Evolutionary conservation across 2,797 vertebrate genomes (phyloP).

Genomic region (Propithecus perrieri): DNA sequence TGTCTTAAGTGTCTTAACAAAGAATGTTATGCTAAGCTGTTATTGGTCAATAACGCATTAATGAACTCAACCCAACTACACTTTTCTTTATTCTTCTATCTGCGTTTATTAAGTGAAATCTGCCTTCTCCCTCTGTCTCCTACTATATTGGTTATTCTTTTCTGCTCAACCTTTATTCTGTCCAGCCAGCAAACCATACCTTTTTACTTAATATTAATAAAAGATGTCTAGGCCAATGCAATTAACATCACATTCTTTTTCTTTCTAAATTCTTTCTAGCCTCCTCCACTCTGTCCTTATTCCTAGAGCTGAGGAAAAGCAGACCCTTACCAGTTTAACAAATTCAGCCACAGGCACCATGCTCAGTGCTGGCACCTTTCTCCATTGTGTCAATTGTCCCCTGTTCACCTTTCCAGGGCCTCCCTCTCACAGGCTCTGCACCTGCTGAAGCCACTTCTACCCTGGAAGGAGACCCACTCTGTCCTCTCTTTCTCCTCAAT

Average conservation of each 20-base stretch:
- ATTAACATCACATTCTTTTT: background rate
- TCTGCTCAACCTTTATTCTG: background rate
- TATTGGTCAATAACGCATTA: background rate
- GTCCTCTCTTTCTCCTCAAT: background rate
- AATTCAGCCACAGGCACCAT: background rate
- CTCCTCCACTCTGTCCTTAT: background rate
- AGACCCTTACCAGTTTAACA: background rate
- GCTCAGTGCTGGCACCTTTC: background rate
- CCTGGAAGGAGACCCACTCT: background rate
- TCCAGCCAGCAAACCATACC: background rate
- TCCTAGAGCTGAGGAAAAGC: background rate
- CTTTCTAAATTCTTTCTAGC: background rate
- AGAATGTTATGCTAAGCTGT: accelerated
- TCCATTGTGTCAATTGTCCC: no score
- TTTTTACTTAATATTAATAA: background rate
- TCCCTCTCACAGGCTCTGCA: background rate
- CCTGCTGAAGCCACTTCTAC: background rate
- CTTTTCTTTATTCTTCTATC: background rate
- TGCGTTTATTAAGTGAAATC: background rate
- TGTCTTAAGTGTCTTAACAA: background rate
- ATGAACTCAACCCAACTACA: background rate
- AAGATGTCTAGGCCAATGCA: background rate
- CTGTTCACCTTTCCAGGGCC: background rate
- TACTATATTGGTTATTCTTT: background rate
- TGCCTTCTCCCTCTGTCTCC: background rate